These are phyloP conservation scores for Caenorhabditis sp. DNA, from an alignment of 2,888 invertebrate genomes.

Conservation along the genomic window DNA sequence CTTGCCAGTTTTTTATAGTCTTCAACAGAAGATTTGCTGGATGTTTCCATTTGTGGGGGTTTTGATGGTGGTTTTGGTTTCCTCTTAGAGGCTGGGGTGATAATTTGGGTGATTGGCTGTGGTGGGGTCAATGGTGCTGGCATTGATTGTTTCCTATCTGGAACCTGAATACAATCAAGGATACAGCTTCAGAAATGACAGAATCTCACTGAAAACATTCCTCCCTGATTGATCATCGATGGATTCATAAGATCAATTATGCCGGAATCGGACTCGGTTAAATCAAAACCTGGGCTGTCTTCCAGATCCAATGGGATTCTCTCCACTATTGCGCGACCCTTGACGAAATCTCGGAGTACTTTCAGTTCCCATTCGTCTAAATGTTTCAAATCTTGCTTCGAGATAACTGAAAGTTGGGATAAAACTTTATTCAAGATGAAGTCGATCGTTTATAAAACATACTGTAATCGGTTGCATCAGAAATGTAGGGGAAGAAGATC, in stretches of 20 bases:
- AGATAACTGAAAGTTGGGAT: conserved; percentile 38
- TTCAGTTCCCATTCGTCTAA: conserved; percentile 75
- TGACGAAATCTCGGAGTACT: conserved; percentile 74
- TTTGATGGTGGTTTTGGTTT: conserved; percentile 33
- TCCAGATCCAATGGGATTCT: conserved; percentile 61
- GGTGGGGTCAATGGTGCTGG: conserved; percentile 34
- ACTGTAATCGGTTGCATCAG: conserved; percentile 48
- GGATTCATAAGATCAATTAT: conserved; percentile 58
- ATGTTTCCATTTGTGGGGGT: neutral
- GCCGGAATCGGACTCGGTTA: conserved; percentile 1
- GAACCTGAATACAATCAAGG: neutral
- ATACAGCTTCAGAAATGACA: too few species aligned
- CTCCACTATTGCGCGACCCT: conserved; percentile 69
- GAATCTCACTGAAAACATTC: conserved; percentile 51
- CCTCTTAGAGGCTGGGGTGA: conserved; percentile 45
- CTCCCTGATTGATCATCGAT: conserved; percentile 60
- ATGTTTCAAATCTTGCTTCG: conserved; percentile 51
- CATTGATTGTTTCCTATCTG: conserved; percentile 12
- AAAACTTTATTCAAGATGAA: neutral
- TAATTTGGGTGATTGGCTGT: conserved; percentile 60
- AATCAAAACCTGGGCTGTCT: conserved; percentile 25
- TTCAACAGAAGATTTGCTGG: conserved; percentile 50
- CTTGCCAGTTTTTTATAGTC: conserved; percentile 67
- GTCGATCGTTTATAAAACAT: conserved; percentile 8
- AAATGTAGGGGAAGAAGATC: neutral